Conservation (phyloP, 2,888 invertebrate species). For the Neria commutata region DNA sequence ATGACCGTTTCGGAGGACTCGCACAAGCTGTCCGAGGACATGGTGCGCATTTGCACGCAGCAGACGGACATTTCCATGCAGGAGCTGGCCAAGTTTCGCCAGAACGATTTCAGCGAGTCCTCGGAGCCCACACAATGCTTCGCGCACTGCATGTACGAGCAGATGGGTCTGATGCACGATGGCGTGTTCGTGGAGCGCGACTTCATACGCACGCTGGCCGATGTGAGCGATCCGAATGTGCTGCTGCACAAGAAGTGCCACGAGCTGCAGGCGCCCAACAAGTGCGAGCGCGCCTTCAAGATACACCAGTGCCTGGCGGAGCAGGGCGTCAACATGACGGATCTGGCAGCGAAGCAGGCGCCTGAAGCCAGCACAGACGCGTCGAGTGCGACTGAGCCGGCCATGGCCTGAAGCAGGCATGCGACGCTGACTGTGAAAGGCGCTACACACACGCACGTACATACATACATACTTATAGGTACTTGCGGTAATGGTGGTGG, state of each 20-base stretch:
- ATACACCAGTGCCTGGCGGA: conserved; percentile 41
- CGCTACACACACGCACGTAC: too few species aligned
- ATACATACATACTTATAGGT: too few species aligned
- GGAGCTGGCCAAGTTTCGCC: conserved; percentile 37
- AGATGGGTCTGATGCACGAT: conserved; percentile 40
- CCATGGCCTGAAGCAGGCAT: too few species aligned
- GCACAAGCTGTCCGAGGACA: conserved; percentile 33
- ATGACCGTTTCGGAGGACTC: conserved; percentile 38
- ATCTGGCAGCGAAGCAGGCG: too few species aligned
- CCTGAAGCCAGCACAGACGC: too few species aligned
- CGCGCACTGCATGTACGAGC: conserved; percentile 44
- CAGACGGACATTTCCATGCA: conserved; percentile 41
- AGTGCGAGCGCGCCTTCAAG: conserved; percentile 41
- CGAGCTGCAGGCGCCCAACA: conserved; percentile 33
- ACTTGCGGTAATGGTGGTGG: too few species aligned
- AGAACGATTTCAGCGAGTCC: conserved; percentile 32
- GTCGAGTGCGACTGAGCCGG: too few species aligned
- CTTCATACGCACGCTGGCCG: conserved; percentile 30
- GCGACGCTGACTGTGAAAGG: too few species aligned
- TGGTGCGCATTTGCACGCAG: conserved; percentile 38
- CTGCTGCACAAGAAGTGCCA: conserved; percentile 31
- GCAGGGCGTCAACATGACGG: too few species aligned
- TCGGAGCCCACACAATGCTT: conserved; percentile 40
- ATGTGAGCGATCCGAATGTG: conserved; percentile 30
- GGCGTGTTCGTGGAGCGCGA: conserved; percentile 44